Evolutionary conservation across 2,797 vertebrate genomes (phyloP).

Genomic region (Anas bernieri): DNA sequence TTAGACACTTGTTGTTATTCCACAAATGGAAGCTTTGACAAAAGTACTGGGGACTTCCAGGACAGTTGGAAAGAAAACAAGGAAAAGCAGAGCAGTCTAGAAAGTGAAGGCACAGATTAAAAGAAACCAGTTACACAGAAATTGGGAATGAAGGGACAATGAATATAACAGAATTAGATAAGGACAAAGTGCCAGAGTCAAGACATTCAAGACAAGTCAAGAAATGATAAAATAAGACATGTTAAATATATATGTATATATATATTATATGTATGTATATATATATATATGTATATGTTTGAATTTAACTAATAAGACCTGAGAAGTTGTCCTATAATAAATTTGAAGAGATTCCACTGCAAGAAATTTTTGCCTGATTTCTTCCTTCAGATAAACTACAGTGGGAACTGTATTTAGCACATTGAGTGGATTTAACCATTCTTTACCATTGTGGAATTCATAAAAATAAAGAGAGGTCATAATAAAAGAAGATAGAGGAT

Average conservation of each 20-base stretch:
- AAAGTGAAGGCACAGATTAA: background rate
- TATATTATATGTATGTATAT: no score
- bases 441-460: background rate
- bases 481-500: background rate
- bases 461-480: background rate
- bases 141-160: background rate
- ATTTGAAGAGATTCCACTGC: background rate
- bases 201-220: background rate
- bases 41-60: background rate
- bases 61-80: background rate
- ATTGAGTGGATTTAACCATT: background rate
- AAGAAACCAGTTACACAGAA: background rate
- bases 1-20: background rate
- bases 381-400: background rate
- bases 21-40: background rate
- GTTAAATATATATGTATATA: background rate
- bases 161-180: background rate
- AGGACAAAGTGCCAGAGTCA: background rate
- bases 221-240: background rate
- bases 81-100: background rate
- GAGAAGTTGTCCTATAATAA: background rate
- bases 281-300: background rate
- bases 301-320: slow-evolving; percentile 15
- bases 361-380: background rate
- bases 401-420: background rate